Conservation (phyloP, 1,140 invertebrate species). For the Drosophila setifemur region DNA sequence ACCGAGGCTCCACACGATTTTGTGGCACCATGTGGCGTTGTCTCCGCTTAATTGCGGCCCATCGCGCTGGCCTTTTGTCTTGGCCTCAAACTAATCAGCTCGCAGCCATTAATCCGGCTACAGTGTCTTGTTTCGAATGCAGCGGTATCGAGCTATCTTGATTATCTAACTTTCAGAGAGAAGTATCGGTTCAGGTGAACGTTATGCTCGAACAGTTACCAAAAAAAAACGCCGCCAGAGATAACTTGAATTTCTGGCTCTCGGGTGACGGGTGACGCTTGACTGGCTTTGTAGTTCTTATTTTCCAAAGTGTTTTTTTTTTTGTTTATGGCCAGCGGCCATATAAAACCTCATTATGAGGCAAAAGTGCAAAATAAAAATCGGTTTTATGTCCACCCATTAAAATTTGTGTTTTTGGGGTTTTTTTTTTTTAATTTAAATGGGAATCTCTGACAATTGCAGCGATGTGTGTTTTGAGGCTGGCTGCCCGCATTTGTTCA, state of each 20-base stretch:
- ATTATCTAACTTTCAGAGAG: constrained; percentile 58
- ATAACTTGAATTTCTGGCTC: constrained; percentile 71
- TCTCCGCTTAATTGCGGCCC: constrained; percentile 64
- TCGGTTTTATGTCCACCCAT: constrained; percentile 25
- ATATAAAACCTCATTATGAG: constrained; percentile 17
- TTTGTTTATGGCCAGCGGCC: not conserved
- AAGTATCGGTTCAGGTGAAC: too few species aligned
- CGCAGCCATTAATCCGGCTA: constrained; percentile 72
- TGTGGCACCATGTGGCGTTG: constrained; percentile 25
- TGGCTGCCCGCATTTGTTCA: constrained; percentile 52
- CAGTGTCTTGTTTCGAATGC: constrained; percentile 45
- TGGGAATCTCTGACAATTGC: constrained; percentile 8
- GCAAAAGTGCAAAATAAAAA: constrained; percentile 54
- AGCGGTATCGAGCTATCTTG: constrained; percentile 33
- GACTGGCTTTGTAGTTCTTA: constrained; percentile 56
- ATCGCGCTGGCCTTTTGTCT: constrained; percentile 60
- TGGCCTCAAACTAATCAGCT: constrained; percentile 79
- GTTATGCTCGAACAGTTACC: constrained; percentile 39
- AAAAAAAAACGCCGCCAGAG: constrained; percentile 46
- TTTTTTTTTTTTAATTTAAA: constrained; percentile 1
- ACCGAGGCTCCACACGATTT: constrained; percentile 32
- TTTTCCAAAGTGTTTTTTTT: not conserved
- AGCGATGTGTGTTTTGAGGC: constrained; percentile 2
- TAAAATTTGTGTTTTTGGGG: constrained; percentile 20
- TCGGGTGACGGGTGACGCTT: constrained; percentile 24